phyloP scores from a whole-genome alignment of 2,797 vertebrate genomes.

The Acanthiza pusilla region DNA sequence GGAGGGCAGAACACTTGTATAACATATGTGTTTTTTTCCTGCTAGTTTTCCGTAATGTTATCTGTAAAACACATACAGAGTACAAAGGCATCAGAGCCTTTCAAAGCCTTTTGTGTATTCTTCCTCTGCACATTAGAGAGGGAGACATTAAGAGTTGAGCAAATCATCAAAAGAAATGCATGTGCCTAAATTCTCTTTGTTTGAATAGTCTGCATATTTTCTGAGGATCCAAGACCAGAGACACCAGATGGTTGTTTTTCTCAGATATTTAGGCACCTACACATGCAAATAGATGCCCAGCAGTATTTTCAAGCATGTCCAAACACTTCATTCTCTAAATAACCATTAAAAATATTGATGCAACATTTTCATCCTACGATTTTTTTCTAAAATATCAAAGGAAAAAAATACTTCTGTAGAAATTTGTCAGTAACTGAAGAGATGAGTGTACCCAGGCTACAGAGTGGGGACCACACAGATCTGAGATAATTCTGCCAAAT shows the following conservation, averaged over 20 bases:
- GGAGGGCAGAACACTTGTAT: background rate
- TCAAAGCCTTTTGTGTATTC: background rate
- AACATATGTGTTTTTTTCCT: background rate
- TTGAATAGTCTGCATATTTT: background rate
- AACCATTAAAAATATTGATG: background rate
- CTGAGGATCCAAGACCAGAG: background rate
- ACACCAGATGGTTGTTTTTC: constrained; percentile 44
- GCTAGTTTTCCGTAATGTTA: background rate
- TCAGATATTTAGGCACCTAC: constrained; percentile 53
- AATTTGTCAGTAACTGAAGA: background rate
- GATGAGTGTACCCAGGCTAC: background rate
- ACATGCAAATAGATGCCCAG: constrained; percentile 36
- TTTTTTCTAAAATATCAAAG: background rate
- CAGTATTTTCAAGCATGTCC: constrained; percentile 1
- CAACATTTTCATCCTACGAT: background rate
- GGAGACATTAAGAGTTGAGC: background rate
- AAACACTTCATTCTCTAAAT: constrained; percentile 16
- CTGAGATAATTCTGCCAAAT: background rate
- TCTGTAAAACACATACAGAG: background rate
- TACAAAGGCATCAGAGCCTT: background rate
- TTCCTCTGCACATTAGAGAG: background rate
- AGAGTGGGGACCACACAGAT: background rate
- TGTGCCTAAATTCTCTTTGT: background rate
- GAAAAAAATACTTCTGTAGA: background rate
- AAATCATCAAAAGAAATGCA: background rate